Evolutionary conservation across 2,888 invertebrate species (phyloP), one percentile per base, ranked within the genome.

Genomic region (Tupiocoris notatus): DNA sequence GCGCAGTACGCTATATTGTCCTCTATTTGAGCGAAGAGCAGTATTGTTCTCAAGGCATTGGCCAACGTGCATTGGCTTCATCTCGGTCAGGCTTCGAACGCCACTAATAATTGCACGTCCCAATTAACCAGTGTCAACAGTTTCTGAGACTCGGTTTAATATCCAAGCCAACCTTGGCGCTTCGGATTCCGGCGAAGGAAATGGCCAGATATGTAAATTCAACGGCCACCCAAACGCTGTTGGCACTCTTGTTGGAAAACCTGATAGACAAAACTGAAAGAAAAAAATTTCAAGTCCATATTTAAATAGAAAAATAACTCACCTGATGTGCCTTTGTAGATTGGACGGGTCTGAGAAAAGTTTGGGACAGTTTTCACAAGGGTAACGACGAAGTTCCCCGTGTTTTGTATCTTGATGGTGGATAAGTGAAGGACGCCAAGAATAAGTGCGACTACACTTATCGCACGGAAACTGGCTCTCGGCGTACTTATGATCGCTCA

Each of bases 271-370:
- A n/a, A n/a, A n/a, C n/a, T n/a, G n/a, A n/a, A n/a, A n/a, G n/a
- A n/a, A n/a, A n/a, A n/a, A n/a, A n/a, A n/a, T n/a, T n/a, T n/a
- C n/a, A n/a, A n/a, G n/a, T n/a, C n/a, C n/a, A n/a, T n/a, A n/a
- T n/a, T n/a, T n/a, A n/a, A n/a, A n/a, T n/a, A n/a, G n/a, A n/a
- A n/a, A n/a, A n/a, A 39, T 39, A 3, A 12, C 57, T 64, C 58
- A 78, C 77, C 79, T 90, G 85, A 96, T 96, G 88, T 98, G 98
- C 83, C 96, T 91, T 88, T 97, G 97, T 81, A 97, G 90, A 87
- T 96, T 95, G 86, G 94, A 94, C 83, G 96, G 94, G 88, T 97
- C 96, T 83, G 95, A 94, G 88, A 97, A 98, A 85, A 93, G 91
- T 89, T 92, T 93, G 80, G 91, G 88, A 83, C 94, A 95, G 84